Base-by-base conservation (phyloP, 2,888 invertebrate species). In the Notodonta ziczac region DNA sequence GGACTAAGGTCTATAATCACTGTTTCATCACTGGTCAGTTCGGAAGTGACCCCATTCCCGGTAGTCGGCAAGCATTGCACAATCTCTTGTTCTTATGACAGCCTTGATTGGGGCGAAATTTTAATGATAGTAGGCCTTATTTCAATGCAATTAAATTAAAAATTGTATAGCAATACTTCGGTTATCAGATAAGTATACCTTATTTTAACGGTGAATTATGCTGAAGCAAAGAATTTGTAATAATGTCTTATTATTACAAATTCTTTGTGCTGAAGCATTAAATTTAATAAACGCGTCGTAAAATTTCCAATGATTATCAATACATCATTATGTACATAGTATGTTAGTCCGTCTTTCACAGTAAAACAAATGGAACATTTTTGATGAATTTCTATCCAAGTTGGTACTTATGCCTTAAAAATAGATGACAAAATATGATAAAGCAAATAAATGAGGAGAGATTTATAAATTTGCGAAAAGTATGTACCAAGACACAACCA, bases 11-110 rank as follows among this genome's bases (percentile, higher is more conserved):
- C 58, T 32, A 62, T 61, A 64, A 56, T 74, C 6, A 16, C 8
- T 24, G 24, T 24, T 42, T 55, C 32, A 44, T 24, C 14, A 57
- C 32, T 50, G 44, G 16, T 54, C n/a, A 61, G 61, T 74, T 82
- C 83, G 83, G 84, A 84, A 81, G 69, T 82, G 85, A 82, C 84
- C 85, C 82, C 84, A 84, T 84, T 84, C 81, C 73, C 64, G 62
- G 61, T 65, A 69, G 72, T 67, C 64, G 57, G 62, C 54, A 62
- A 60, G 71, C 65, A 73, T 80, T 81, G 75, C 76, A 78, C 76
- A 81, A 82, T 74, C 72, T 77, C 77, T 77, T 76, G 74, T 78
- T 76, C 74, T 70, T 73, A 67, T 76, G 69, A 69, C 76, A 73
- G 67, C 69, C 69, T 74, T 75, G 67, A 66, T 76, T 68, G 66